phyloP scores from a whole-genome alignment of 2,113 vertebrate genomes.

The Bettongia penicillata region DNA sequence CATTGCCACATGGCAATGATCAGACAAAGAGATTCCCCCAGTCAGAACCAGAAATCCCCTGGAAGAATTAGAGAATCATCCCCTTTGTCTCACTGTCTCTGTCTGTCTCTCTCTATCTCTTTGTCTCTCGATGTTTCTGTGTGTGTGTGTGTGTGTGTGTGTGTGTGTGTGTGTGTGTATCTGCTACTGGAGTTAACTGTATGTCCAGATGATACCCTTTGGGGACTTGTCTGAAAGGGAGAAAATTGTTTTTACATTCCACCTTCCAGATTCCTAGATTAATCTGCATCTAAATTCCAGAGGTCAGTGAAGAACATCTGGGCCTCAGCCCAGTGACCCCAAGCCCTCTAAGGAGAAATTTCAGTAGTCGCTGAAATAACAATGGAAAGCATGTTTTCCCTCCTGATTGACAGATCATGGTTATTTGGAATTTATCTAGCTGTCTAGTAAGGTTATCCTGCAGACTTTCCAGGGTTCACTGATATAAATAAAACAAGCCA shows the following conservation, averaged over 20 bases:
- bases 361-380: slow-evolving; percentile 52
- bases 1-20: not conserved
- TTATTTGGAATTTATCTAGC: slow-evolving; percentile 74
- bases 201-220: slow-evolving; percentile 26
- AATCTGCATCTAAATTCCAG: slow-evolving; percentile 61
- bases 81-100: not conserved
- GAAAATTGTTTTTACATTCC: slow-evolving; percentile 65
- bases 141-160: too few relatives aligned
- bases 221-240: slow-evolving; percentile 49
- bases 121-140: not conserved
- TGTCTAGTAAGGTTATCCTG: slow-evolving; percentile 82
- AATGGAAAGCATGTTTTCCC: slow-evolving; percentile 69
- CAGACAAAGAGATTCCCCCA: not conserved
- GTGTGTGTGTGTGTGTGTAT: not conserved
- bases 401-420: slow-evolving; percentile 64
- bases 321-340: slow-evolving; percentile 57
- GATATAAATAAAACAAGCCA: slow-evolving; percentile 72
- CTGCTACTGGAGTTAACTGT: not conserved
- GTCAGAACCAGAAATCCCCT: not conserved
- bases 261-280: slow-evolving; percentile 53
- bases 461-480: slow-evolving; percentile 80
- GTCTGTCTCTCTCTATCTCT: not conserved
- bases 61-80: not conserved
- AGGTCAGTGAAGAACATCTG: slow-evolving; percentile 57
- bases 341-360: slow-evolving; percentile 72